Evolutionary conservation across 2,113 vertebrate species (phyloP).

Genomic region (Crotalus horridus): DNA sequence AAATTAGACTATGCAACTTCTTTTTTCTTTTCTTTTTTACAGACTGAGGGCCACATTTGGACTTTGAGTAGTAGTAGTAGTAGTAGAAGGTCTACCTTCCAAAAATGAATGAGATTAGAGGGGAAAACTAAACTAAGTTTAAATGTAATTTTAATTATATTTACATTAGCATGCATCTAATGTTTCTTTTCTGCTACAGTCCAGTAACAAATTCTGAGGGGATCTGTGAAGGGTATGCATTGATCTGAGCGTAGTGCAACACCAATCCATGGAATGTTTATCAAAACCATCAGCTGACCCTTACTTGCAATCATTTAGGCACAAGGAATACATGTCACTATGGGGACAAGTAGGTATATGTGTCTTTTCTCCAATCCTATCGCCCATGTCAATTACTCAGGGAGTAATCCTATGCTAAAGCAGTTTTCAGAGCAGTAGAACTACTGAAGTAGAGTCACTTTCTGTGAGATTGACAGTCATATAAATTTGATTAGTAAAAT

Average conservation of each 20-base stretch:
- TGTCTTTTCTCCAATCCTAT: neutral
- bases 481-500: neutral
- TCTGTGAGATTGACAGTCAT: neutral
- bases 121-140: neutral
- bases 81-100: neutral
- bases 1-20: neutral
- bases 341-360: neutral
- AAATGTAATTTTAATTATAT: neutral
- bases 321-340: neutral
- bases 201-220: neutral
- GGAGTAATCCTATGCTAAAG: neutral
- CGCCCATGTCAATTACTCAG: neutral
- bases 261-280: neutral
- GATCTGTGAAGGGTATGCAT: neutral
- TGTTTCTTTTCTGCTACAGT: neutral
- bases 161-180: neutral
- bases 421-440: neutral
- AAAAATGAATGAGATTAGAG: neutral
- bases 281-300: neutral
- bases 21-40: neutral
- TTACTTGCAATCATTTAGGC: neutral
- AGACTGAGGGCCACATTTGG: neutral
- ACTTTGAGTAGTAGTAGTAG: no score
- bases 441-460: neutral
- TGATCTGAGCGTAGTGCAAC: neutral